Base-by-base conservation (phyloP, 2,888 invertebrate genomes). In the Zaprionus lineosus region DNA sequence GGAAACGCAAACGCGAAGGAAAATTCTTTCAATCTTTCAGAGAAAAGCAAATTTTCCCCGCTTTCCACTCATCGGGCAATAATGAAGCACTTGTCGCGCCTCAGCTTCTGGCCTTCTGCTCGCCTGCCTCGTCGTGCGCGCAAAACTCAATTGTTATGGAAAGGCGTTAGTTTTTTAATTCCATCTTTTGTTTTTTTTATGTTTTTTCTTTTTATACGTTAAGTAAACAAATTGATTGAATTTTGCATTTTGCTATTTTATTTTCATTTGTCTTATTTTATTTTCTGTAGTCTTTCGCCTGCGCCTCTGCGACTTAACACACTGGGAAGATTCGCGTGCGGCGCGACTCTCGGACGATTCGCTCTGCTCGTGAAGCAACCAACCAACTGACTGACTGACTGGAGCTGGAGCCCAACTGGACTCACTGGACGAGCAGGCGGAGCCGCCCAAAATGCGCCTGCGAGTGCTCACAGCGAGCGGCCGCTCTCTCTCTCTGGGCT, bases 381-480 rank as follows among this genome's bases (percentile, higher is more conserved):
- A 68, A 71, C 71, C 63, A 56, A 71, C 48, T 70, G 40, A 62
- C 71, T 68, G 59, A 71, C 48, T 70, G 40, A 62, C 58, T 61
- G 73, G 55, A n/a, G 71, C 64, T 69, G 66, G 57, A 69, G 64
- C 63, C 57, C 15, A 50, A 57, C 63, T 69, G 71, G 44, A 65
- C 71, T 43, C 56, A 56, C 55, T 68, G 74, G 53, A 61, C 73
- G 43, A 39, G 31, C 52, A 52, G 63, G 59, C 61, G 76, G 76
- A 76, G 76, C 74, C 76, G 74, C 74, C 76, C 74, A 65, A 65
- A 53, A 72, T 51, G 43, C 33, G 46, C 33, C 28, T 29, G 36
- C 41, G n/a, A n/a, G n/a, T n/a, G n/a, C n/a, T n/a, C n/a, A n/a
- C n/a, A n/a, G n/a, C n/a, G n/a, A n/a, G n/a, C n/a, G n/a, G n/a